Conservation (phyloP, 2,113 vertebrate genomes). For the Cranoglanis bouderius region DNA sequence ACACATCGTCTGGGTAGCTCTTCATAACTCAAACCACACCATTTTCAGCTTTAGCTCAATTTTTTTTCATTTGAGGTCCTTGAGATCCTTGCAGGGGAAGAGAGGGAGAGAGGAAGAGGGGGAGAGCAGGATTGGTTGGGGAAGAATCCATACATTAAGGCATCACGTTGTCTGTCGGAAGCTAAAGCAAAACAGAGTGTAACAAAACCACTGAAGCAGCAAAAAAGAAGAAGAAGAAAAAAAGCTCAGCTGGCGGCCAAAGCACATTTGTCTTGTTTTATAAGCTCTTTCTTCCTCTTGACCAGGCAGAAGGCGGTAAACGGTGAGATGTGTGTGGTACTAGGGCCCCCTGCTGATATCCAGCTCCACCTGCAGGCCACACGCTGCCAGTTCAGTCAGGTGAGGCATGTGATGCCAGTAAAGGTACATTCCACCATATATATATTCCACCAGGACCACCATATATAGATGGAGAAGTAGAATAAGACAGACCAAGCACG, state of each 20-base stretch:
- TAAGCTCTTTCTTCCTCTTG: slow-evolving; percentile 52
- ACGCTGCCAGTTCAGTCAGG: slow-evolving; percentile 54
- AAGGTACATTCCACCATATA: background rate
- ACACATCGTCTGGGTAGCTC: background rate
- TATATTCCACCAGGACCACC: too few relatives aligned
- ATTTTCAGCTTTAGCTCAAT: background rate
- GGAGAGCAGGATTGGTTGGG: slow-evolving; percentile 26
- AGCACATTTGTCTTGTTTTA: slow-evolving; percentile 61
- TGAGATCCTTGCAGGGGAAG: slow-evolving; percentile 5
- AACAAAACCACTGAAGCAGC: slow-evolving; percentile 61
- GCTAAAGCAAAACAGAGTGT: slow-evolving; percentile 54
- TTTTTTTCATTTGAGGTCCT: background rate
- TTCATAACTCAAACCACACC: slow-evolving; percentile 12
- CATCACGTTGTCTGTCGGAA: slow-evolving; percentile 51
- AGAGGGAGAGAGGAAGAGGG: background rate
- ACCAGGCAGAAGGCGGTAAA: slow-evolving; percentile 38
- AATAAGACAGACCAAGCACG: background rate
- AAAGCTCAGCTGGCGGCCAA: slow-evolving; percentile 43
- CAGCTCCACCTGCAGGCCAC: slow-evolving; percentile 72
- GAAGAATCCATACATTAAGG: slow-evolving; percentile 51
- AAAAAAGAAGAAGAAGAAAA: slow-evolving; percentile 39
- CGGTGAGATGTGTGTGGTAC: slow-evolving; percentile 26
- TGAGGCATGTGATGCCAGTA: background rate
- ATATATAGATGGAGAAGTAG: background rate
- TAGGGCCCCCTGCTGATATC: slow-evolving; percentile 60